Evolutionary conservation across 1,140 invertebrate genomes (phyloP).

Genomic region (Drosophila prosaltans): DNA sequence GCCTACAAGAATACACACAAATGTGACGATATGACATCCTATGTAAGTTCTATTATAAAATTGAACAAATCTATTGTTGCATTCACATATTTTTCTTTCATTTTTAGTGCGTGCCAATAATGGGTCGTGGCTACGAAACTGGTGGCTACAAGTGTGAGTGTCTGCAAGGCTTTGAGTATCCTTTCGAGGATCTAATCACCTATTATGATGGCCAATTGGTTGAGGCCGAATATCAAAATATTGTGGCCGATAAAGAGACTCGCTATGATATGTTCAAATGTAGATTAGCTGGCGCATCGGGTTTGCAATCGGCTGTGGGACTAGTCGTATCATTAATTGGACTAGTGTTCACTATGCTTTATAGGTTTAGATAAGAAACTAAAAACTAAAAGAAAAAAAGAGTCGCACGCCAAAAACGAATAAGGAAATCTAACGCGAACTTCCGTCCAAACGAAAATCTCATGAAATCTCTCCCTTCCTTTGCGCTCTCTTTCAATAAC

Average conservation of each 20-base stretch:
- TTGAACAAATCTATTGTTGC: not conserved
- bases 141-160: constrained; percentile 99
- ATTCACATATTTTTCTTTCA: not conserved
- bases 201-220: constrained; percentile 98
- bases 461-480: constrained; percentile 38
- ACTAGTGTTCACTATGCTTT: constrained; percentile 70
- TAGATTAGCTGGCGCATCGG: constrained; percentile 91
- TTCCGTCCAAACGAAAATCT: constrained; percentile 64
- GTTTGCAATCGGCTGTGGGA: constrained; percentile 84
- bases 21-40: constrained; percentile 95
- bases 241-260: constrained; percentile 90
- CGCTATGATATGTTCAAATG: constrained; percentile 96
- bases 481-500: not conserved
- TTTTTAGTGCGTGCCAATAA: constrained; percentile 95
- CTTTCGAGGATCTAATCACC: constrained; percentile 96
- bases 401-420: constrained; percentile 44
- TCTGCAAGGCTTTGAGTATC: constrained; percentile 98
- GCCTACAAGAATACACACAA: constrained; percentile 98
- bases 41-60: constrained; percentile 88
- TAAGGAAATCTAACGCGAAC: constrained; percentile 38
- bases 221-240: constrained; percentile 96
- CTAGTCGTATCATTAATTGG: constrained; percentile 72
- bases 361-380: constrained; percentile 71
- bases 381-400: constrained; percentile 15
- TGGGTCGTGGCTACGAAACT: constrained; percentile 94